Evolutionary conservation across 1,140 invertebrate genomes (phyloP).

Genomic region (Palaemon carinicauda): DNA sequence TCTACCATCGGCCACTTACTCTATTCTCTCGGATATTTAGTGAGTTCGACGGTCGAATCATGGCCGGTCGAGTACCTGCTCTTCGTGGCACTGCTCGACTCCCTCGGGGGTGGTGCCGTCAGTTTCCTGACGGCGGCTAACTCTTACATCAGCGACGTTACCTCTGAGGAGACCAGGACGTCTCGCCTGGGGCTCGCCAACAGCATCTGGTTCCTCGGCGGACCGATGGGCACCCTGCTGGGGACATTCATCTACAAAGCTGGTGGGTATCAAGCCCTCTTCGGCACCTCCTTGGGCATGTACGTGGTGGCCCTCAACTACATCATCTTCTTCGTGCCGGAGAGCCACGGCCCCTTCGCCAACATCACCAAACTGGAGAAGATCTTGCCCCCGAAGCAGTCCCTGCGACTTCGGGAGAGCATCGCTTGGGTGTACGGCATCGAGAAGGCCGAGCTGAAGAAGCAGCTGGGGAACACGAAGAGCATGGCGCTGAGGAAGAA

Average conservation of each 20-base stretch:
- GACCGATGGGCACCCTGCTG: slow-evolving; percentile 80
- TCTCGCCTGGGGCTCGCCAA: slow-evolving; percentile 84
- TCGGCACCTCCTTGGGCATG: slow-evolving; percentile 51
- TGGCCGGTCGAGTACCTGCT: slow-evolving; percentile 73
- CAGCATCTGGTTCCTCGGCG: slow-evolving; percentile 80
- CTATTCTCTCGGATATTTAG: slow-evolving; percentile 77
- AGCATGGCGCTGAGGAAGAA: slow-evolving; percentile 36
- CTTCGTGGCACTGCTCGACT: slow-evolving; percentile 63
- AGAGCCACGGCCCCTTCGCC: slow-evolving; percentile 58
- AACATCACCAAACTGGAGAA: slow-evolving; percentile 55
- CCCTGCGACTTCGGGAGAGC: slow-evolving; percentile 51
- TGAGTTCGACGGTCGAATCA: slow-evolving; percentile 79
- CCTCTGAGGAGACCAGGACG: slow-evolving; percentile 80
- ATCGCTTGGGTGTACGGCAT: slow-evolving; percentile 56
- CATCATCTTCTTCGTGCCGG: slow-evolving; percentile 50
- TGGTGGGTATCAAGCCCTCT: slow-evolving; percentile 53
- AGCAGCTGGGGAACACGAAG: slow-evolving; percentile 39
- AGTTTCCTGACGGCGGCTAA: slow-evolving; percentile 90
- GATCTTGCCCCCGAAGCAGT: slow-evolving; percentile 51
- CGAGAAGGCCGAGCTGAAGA: slow-evolving; percentile 43
- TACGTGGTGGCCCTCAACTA: slow-evolving; percentile 48
- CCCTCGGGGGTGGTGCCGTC: slow-evolving; percentile 82
- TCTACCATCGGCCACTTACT: slow-evolving; percentile 83
- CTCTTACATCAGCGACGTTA: slow-evolving; percentile 87
- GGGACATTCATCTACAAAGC: slow-evolving; percentile 57